phyloP scores from a whole-genome alignment of 2,888 invertebrate species.

The Bimastos eiseni region DNA sequence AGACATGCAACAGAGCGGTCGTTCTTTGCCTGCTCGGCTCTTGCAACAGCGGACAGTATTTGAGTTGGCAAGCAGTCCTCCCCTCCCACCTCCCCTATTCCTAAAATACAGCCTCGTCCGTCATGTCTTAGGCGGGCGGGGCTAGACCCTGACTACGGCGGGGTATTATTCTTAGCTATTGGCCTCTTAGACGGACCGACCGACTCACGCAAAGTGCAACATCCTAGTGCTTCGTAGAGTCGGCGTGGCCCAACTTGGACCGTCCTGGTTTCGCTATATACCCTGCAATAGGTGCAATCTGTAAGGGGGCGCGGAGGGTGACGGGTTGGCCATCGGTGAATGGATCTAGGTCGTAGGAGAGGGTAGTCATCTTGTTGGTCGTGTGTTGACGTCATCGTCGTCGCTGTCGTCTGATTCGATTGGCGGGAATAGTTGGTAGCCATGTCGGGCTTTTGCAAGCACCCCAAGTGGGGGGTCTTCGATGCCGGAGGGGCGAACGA shows the following conservation, averaged over 20 bases:
- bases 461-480: constrained; percentile 15
- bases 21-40: background rate
- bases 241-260: constrained; percentile 21
- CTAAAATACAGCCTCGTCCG: background rate
- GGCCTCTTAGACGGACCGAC: background rate
- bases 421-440: constrained; percentile 14
- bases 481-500: background rate
- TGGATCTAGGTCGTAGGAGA: background rate
- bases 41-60: no score
- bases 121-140: background rate
- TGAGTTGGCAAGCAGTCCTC: background rate
- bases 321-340: background rate
- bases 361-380: background rate
- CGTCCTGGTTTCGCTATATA: constrained; percentile 10
- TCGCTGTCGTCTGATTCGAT: background rate
- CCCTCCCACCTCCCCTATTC: background rate
- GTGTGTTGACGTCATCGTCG: background rate
- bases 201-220: background rate
- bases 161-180: background rate
- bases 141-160: background rate
- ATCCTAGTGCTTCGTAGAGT: constrained; percentile 24
- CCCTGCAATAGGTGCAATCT: background rate
- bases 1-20: background rate
- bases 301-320: background rate
- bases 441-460: constrained; percentile 22